Base-by-base conservation (phyloP, 2,113 vertebrate genomes). In the Callopanchax toddi region DNA sequence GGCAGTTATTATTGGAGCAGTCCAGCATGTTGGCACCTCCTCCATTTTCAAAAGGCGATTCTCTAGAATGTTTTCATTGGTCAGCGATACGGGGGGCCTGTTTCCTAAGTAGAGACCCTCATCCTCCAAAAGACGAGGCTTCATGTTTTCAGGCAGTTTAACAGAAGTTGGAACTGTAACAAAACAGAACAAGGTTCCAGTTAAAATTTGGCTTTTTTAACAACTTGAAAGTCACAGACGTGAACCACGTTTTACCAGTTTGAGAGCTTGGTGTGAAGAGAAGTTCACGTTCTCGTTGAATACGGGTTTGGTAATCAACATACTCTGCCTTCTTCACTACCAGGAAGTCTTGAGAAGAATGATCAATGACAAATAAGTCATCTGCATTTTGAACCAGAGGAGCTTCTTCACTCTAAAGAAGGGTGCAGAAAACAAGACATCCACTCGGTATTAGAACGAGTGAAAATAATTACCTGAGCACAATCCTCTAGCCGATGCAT, bases 41-140 rank as follows among this genome's bases (percentile, higher is more conserved):
- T 94, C 92, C 74, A 94, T 94, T 56, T 73, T 91, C 52, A 99
- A 87, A 64, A 99, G 67, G 46, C 97, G 93, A 84, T 98, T 97
- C 85, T 98, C 97, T 80, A 96, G 36, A 76, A 96, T 94, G 87
- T 96, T 98, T 91, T 94, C 91, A 76, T 94, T 95, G 48, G 84
- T 70, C 22, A 70, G 71, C 0, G 94, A 90, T 5, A 99, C 88
- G 5, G 73, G 72, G 0, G 94, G 97, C 21, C 95, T 92, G 62
- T 94, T 86, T 21, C 97, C 97, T 1, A 90, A 93, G 48, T 98
- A 98, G n/a, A 99, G 88, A 37, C 97, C 97, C 84, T 99, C 97
- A 10, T 99, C 97, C 67, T 99, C 97, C 74, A 93, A 89, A 60
- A 91, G 98, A 4, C 97, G 91, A n/a, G 96, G 96, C 72, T 94